These are phyloP conservation scores for Drosophila peninsularis DNA, from an alignment of 2,888 invertebrate species.

Conservation along the genomic window DNA sequence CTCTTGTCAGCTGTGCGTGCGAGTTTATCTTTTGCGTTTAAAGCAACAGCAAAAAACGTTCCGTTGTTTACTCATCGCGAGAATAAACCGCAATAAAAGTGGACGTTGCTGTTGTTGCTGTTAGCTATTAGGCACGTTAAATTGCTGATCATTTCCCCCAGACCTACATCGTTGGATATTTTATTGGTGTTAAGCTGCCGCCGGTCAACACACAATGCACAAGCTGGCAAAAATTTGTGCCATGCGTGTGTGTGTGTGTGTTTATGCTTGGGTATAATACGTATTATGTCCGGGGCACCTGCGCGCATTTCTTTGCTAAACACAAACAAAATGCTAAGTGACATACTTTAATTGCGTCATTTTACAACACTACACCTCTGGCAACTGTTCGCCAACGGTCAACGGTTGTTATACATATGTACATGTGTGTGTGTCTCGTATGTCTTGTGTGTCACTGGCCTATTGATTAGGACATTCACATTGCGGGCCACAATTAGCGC, in stretches of 20 bases:
- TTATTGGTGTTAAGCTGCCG: conserved; percentile 68
- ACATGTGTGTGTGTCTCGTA: background rate
- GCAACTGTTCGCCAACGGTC: conserved; percentile 21
- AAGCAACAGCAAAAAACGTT: conserved; percentile 30
- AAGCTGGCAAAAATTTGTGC: conserved; percentile 64
- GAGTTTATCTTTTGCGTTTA: conserved; percentile 46
- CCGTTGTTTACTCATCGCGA: conserved; percentile 63
- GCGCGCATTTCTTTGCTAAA: conserved; percentile 37
- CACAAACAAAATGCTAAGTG: conserved; percentile 47
- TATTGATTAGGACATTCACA: conserved; percentile 72
- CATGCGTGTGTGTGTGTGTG: conserved; percentile 37
- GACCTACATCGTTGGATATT: conserved; percentile 45
- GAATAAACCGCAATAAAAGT: conserved; percentile 60
- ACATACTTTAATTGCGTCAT: conserved; percentile 73
- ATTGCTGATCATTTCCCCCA: conserved; percentile 59
- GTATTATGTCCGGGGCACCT: conserved; percentile 43
- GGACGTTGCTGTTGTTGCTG: conserved; percentile 30
- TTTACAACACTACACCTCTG: conserved; percentile 53
- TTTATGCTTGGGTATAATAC: conserved; percentile 36
- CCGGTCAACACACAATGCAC: conserved; percentile 33
- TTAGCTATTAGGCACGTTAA: conserved; percentile 58
- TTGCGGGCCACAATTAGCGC: conserved; percentile 52
- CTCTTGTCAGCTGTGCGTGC: conserved; percentile 34
- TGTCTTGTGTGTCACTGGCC: conserved; percentile 59
- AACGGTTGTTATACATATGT: conserved; percentile 21